Base-by-base conservation (phyloP, 2,888 invertebrate species). In the Platycheirus albimanus region DNA sequence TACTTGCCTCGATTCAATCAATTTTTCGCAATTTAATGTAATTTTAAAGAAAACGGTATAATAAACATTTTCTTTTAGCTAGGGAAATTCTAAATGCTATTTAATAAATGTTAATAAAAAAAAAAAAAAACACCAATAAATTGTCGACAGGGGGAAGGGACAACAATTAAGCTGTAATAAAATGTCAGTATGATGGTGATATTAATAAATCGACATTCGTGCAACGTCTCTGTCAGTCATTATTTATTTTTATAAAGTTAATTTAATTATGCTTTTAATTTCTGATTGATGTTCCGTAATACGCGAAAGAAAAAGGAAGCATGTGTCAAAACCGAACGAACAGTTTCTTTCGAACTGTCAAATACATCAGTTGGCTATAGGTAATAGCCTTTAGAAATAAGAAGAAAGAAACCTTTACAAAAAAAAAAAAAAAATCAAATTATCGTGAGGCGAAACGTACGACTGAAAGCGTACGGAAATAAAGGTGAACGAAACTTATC, bases 161-260 rank as follows among this genome's bases (percentile, higher is more conserved):
- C 28, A 61, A 69, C 19, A 15, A 6, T 54, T 76, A 0, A 61
- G 20, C 13, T 70, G 20, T 47, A 49, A 19, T 52, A 20, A n/a
- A n/a, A 69, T 52, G 43, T 41, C 64, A 71, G 58, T 66, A 70
- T 41, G 36, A 36, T 41, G 51, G 76, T 58, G 24, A 76, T 69
- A 56, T 45, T 70, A 80, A 80, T 76, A 80, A 80, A 76, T 54
- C 58, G 70, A 76, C 64, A 66, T 70, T 80, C 70, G 51, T 58
- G 24, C 41, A 56, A 54, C 7, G 15, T 76, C 76, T 45, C 0
- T 15, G 30, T 15, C 1, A 41, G 20, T 15, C n/a, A n/a, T n/a
- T n/a, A n/a, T n/a, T n/a, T n/a, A n/a, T 3, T 33, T 52, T 0
- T 7, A 8, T 19, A 1, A 17, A 1, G 10, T 24, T 24, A 24